Percentiles rank a stretch among this genome's conserved stretches.
Conservation (phyloP, 2,797 vertebrate genomes). For the Propithecus deckenii region DNA sequence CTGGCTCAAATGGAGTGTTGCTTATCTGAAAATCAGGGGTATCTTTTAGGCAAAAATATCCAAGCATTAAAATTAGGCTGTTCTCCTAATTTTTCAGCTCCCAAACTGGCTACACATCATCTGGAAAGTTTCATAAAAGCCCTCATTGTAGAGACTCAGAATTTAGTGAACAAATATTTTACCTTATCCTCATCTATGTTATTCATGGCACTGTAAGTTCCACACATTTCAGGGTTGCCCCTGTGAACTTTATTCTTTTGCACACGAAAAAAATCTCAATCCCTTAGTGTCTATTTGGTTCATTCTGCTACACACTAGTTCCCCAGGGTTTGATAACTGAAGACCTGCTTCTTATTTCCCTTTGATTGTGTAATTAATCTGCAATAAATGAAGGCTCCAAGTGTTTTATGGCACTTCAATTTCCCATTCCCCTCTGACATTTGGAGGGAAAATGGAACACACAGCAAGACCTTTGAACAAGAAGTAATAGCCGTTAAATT, state of each 20-base stretch:
- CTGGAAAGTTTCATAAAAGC: background rate
- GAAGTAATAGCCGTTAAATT: slow-evolving; percentile 56
- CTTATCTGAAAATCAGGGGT: background rate
- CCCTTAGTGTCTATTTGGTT: background rate
- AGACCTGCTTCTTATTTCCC: background rate
- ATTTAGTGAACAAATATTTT: background rate
- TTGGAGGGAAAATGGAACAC: slow-evolving; percentile 38
- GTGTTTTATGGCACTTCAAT: slow-evolving; percentile 57
- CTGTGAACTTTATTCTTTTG: background rate
- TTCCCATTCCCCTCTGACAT: slow-evolving; percentile 63
- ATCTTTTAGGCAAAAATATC: background rate
- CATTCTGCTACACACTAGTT: background rate
- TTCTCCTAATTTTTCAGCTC: background rate
- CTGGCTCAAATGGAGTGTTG: background rate
- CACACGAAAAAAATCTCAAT: background rate
- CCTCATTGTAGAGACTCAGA: background rate
- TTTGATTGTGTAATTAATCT: slow-evolving; percentile 69
- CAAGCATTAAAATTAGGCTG: background rate
- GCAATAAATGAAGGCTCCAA: slow-evolving; percentile 50
- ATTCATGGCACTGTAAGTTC: background rate
- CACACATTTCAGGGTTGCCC: background rate
- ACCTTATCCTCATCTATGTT: background rate
- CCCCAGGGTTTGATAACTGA: slow-evolving; percentile 21
- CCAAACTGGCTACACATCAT: background rate
- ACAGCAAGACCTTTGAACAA: slow-evolving; percentile 64